Evolutionary conservation across 2,113 vertebrate genomes (phyloP).

Genomic region (Rhodinocichla rosea): DNA sequence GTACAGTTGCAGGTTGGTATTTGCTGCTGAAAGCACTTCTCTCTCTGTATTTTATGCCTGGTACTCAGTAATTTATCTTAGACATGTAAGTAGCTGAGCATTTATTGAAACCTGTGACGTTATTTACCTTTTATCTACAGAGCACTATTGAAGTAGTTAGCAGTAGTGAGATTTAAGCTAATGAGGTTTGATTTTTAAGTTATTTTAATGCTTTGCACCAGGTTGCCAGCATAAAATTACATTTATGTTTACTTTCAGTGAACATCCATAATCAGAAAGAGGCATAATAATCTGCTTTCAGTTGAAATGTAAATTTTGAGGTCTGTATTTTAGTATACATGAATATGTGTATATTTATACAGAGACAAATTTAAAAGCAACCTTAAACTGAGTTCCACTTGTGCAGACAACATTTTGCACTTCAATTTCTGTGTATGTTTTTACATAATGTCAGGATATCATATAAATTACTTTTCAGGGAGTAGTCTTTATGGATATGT

Average conservation of each 20-base stretch:
- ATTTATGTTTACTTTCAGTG: not conserved
- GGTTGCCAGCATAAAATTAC: not conserved
- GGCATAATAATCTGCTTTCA: not conserved
- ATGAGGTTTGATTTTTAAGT: not conserved
- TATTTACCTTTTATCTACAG: not conserved
- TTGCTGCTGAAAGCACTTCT: not conserved
- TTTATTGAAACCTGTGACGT: not conserved
- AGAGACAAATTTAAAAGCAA: not conserved
- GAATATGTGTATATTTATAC: not conserved
- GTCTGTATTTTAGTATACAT: not conserved
- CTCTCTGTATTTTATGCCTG: not conserved
- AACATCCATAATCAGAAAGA: not conserved
- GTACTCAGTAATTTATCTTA: not conserved
- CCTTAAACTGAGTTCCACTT: not conserved
- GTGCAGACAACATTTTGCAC: not conserved
- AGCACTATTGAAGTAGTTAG: not conserved
- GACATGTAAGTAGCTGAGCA: not conserved
- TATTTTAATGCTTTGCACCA: not conserved
- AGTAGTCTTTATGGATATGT: not conserved
- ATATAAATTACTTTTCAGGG: not conserved
- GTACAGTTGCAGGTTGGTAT: not conserved
- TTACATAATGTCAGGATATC: not conserved
- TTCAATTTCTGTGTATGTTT: not conserved
- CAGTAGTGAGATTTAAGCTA: not conserved
- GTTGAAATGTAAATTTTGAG: not conserved